phyloP scores from a whole-genome alignment of 1,140 invertebrate genomes.

The Sarcophaga peregrina region DNA sequence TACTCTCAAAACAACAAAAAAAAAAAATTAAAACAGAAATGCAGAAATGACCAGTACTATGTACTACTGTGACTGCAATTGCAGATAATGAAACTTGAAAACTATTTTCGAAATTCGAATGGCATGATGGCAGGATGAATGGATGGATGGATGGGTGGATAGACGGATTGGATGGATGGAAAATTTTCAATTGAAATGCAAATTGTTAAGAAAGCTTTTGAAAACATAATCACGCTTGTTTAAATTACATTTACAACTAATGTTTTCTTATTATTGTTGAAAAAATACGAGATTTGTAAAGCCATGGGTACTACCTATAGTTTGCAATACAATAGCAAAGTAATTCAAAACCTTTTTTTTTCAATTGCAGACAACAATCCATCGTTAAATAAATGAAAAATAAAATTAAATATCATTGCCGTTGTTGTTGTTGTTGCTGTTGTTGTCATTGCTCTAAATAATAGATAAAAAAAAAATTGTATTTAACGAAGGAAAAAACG shows the following conservation, averaged over 20 bases:
- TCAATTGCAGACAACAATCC: not conserved
- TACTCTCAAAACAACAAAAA: not conserved
- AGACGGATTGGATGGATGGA: constrained; percentile 14
- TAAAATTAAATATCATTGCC: constrained; percentile 8
- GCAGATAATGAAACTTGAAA: not conserved
- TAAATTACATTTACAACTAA: constrained; percentile 39
- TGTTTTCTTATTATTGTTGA: constrained; percentile 1
- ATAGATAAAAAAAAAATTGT: too few species aligned
- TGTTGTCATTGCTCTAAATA: too few species aligned
- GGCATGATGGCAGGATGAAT: not conserved
- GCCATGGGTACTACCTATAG: not conserved
- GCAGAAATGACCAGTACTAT: not conserved
- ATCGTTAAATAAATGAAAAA: not conserved
- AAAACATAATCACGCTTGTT: constrained; percentile 44
- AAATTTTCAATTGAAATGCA: constrained; percentile 43
- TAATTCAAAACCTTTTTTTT: constrained; percentile 7
- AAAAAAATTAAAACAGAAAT: too few species aligned
- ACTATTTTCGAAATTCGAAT: constrained; percentile 11
- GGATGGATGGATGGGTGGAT: not conserved
- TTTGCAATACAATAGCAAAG: not conserved
- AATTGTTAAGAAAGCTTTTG: constrained; percentile 40
- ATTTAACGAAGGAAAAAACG: too few species aligned
- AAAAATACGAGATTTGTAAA: not conserved
- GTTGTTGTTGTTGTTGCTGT: not conserved
- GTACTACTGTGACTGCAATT: too few species aligned